phyloP scores from a whole-genome alignment of 2,797 vertebrate genomes.

The Myotis findleyi region DNA sequence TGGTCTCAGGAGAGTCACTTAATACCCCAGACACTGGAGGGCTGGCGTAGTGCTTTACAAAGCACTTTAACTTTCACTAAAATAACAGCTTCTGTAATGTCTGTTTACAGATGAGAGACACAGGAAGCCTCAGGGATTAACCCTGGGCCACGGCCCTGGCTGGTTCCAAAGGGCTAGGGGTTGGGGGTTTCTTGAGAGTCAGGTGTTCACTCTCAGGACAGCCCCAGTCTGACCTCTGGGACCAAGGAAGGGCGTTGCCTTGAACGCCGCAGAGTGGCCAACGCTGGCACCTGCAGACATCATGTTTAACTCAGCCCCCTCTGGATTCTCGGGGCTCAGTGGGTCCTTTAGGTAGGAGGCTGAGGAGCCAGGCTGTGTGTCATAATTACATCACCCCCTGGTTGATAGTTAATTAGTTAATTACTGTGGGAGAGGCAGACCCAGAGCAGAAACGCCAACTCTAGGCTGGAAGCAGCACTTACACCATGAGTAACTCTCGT shows the following conservation, averaged over 20 bases:
- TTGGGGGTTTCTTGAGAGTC: not conserved
- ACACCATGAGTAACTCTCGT: slow-evolving; percentile 70
- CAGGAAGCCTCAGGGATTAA: not conserved
- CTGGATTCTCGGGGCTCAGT: not conserved
- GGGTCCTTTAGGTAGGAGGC: slow-evolving; percentile 17
- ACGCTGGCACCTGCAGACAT: not conserved
- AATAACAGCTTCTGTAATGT: not conserved
- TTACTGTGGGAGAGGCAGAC: slow-evolving; percentile 66
- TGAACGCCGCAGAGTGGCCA: not conserved
- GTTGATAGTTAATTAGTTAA: slow-evolving; percentile 73
- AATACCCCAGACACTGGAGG: not conserved
- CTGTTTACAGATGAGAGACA: not conserved
- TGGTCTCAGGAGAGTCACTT: not conserved
- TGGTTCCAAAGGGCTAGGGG: not conserved
- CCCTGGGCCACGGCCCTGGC: not conserved
- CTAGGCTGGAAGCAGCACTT: slow-evolving; percentile 59
- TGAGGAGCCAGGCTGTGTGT: slow-evolving; percentile 40
- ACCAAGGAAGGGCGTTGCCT: not conserved
- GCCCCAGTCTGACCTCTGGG: not conserved
- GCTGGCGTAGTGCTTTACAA: accelerated
- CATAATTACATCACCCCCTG: slow-evolving; percentile 64
- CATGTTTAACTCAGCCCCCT: not conserved
- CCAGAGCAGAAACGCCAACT: slow-evolving; percentile 65
- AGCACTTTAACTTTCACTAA: not conserved
- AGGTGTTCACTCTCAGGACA: not conserved